Evolutionary conservation across 2,113 vertebrate species (phyloP).

Genomic region (Dissostichus mawsoni): DNA sequence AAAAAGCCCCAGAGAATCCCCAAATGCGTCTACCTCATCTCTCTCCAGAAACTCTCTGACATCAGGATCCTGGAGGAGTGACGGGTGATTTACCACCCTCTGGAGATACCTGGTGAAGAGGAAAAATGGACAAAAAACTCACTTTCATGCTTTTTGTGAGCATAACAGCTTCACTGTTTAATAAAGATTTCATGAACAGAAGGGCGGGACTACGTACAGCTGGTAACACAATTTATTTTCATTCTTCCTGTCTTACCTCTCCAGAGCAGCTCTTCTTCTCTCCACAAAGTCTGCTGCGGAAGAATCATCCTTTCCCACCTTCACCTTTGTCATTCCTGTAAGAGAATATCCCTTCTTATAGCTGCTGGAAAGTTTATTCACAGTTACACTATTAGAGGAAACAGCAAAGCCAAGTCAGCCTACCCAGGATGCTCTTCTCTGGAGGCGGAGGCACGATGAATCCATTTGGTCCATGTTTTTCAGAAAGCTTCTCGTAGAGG

Average conservation of each 20-base stretch:
- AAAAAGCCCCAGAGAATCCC: background rate
- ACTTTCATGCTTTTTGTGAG: background rate
- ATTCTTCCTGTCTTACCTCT: slow-evolving; percentile 84
- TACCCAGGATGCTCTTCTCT: slow-evolving; percentile 97
- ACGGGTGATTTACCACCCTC: slow-evolving; percentile 92
- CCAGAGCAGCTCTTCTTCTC: slow-evolving; percentile 93
- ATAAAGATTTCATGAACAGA: background rate
- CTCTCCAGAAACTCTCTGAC: slow-evolving; percentile 97
- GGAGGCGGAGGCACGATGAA: slow-evolving; percentile 96
- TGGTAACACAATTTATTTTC: background rate
- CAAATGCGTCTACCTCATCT: slow-evolving; percentile 86
- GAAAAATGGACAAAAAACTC: background rate
- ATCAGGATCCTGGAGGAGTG: slow-evolving; percentile 95
- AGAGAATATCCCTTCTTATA: slow-evolving; percentile 16
- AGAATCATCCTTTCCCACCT: slow-evolving; percentile 98
- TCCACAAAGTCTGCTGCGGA: slow-evolving; percentile 97
- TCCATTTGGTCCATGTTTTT: slow-evolving; percentile 94
- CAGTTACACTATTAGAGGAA: background rate
- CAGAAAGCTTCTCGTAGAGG: slow-evolving; percentile 94
- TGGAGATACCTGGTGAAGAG: slow-evolving; percentile 89
- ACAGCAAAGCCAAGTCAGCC: background rate
- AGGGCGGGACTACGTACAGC: background rate
- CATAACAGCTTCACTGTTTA: background rate
- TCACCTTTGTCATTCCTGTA: slow-evolving; percentile 98
- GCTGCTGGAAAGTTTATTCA: background rate